Evolutionary conservation across 2,888 invertebrate genomes (phyloP).

Genomic region (Brachyptera putata): DNA sequence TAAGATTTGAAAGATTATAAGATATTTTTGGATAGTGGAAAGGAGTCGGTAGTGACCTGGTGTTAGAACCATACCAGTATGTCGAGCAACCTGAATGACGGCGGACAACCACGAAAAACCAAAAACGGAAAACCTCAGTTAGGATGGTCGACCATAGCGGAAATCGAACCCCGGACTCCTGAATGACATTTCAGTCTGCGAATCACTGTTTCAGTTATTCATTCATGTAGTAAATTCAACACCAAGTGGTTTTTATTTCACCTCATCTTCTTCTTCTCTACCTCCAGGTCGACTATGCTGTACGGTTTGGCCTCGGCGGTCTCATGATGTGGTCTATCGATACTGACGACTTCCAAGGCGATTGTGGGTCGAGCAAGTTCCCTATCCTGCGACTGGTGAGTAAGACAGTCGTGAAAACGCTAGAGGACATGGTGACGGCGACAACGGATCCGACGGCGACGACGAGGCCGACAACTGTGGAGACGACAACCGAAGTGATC

Average conservation of each 20-base stretch:
- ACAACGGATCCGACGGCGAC: background rate
- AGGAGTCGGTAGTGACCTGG: too few relatives aligned
- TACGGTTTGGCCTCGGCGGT: slow-evolving; percentile 38
- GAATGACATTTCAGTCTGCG: too few relatives aligned
- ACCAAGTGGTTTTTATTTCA: too few relatives aligned
- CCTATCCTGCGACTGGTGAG: slow-evolving; percentile 40
- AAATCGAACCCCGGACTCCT: background rate
- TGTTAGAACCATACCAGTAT: too few relatives aligned
- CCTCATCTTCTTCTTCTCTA: background rate
- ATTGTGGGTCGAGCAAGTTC: slow-evolving; percentile 36
- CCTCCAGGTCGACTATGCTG: slow-evolving; percentile 34
- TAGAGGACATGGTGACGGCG: slow-evolving; percentile 1
- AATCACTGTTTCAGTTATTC: background rate
- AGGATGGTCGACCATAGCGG: too few relatives aligned
- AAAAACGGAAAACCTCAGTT: too few relatives aligned
- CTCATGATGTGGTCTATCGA: slow-evolving; percentile 44
- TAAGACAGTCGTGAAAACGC: slow-evolving; percentile 33
- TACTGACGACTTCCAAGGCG: slow-evolving; percentile 42
- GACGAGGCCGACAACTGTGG: background rate
- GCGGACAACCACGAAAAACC: too few relatives aligned
- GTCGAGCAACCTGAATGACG: too few relatives aligned
- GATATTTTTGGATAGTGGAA: too few relatives aligned
- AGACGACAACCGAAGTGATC: background rate
- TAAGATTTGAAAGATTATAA: too few relatives aligned
- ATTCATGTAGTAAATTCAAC: too few relatives aligned